Percentiles rank a stretch among this genome's conserved stretches.
These are phyloP conservation scores for Coendou prehensilis DNA, from an alignment of 2,797 vertebrate genomes.

Conservation along the genomic window DNA sequence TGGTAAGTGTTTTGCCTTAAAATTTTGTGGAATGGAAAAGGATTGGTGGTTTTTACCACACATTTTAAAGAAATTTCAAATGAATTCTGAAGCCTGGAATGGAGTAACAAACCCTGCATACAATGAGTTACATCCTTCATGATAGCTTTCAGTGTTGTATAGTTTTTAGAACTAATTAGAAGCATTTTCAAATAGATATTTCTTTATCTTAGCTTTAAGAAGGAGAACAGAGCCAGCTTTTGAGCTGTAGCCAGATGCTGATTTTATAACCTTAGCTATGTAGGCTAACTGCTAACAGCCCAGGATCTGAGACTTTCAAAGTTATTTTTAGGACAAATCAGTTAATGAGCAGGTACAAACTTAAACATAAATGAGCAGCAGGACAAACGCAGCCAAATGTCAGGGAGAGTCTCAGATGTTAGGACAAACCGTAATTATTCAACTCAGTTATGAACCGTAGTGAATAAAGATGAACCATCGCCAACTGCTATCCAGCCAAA, in stretches of 20 bases:
- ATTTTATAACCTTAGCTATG: conserved; percentile 76
- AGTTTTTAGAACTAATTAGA: conserved; percentile 78
- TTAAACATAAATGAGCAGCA: conserved; percentile 69
- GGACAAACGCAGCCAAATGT: conserved; percentile 73
- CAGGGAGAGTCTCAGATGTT: conserved; percentile 78
- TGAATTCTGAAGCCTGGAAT: neutral
- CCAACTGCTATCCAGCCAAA: conserved; percentile 71
- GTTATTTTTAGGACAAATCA: conserved; percentile 79
- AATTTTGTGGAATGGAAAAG: neutral
- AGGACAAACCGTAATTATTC: conserved; percentile 80
- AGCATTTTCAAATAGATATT: conserved; percentile 46
- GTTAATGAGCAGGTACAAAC: conserved; percentile 76
- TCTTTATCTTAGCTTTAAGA: conserved; percentile 62
- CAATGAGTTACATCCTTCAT: conserved; percentile 13
- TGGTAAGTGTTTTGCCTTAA: neutral
- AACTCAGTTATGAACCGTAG: conserved; percentile 62
- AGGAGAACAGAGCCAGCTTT: conserved; percentile 67
- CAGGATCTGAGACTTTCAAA: conserved; percentile 76
- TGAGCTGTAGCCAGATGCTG: conserved; percentile 69
- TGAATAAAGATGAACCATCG: conserved; percentile 73
- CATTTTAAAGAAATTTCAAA: neutral
- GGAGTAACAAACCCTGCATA: conserved; percentile 25
- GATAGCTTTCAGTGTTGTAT: conserved; percentile 54
- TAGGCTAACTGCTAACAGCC: conserved; percentile 67
- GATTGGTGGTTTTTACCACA: neutral